phyloP scores from a whole-genome alignment of 2,797 vertebrate species.

The Tenualosa thibaudeaui region DNA sequence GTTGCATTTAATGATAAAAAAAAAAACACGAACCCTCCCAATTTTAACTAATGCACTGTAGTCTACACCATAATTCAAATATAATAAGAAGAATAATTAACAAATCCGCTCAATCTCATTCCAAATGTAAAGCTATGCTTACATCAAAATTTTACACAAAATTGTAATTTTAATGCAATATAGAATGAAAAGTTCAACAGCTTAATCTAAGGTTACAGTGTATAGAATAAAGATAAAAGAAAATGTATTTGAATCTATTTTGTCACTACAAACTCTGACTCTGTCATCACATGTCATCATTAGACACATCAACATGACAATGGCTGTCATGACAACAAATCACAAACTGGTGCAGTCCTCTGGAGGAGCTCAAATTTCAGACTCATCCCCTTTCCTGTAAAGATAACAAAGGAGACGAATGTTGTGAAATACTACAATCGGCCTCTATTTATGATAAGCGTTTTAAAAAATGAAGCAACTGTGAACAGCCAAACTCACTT shows the following conservation, averaged over 20 bases:
- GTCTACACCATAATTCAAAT: background rate
- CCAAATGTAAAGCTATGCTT: background rate
- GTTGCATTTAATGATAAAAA: background rate
- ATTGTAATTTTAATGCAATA: background rate
- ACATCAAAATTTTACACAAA: background rate
- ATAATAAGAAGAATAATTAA: background rate
- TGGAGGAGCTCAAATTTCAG: conserved; percentile 64
- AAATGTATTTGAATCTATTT: background rate
- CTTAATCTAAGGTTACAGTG: background rate
- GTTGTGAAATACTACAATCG: background rate
- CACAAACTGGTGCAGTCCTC: background rate
- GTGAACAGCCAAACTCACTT: background rate
- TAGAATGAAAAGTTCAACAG: background rate
- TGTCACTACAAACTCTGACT: background rate
- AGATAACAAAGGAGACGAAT: conserved; percentile 34
- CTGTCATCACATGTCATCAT: background rate
- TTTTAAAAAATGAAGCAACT: background rate
- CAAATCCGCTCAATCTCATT: background rate
- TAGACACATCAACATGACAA: background rate
- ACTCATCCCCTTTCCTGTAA: conserved; percentile 60
- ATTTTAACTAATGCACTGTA: background rate
- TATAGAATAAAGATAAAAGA: background rate
- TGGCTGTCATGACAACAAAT: conserved; percentile 25
- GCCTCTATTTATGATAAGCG: background rate
- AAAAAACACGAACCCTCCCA: background rate